Evolutionary conservation across 2,113 vertebrate species (phyloP), one percentile per base, ranked within the genome.

Genomic region (Dipodomys merriami): DNA sequence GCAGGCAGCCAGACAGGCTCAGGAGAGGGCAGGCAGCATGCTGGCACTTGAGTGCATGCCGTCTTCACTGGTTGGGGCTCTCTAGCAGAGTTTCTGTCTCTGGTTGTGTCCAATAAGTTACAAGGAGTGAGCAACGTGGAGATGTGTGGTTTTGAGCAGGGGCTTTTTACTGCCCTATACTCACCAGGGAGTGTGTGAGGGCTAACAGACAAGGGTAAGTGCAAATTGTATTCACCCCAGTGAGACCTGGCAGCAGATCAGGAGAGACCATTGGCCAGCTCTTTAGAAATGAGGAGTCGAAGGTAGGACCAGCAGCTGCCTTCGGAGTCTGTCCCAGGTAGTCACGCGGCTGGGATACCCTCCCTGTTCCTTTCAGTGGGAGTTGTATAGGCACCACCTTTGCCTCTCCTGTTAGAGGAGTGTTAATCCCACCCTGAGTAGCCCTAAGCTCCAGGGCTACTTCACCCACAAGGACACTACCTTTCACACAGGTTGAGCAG

Each of bases 271-370:
- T 71, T 29, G 15, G 53, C 53, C 53, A 57, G 12, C 53, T 57
- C 73, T 57, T 71, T 67, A 62, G 84, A 79, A 44, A n/a, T 8
- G 60, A 46, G 22, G 6, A 16, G 2, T 10, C 27, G 30, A 9
- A n/a, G 23, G 15, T n/a, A 10, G 35, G 53, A 1, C 2, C 0
- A n/a, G 10, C 18, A 9, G 49, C n/a, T 7, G 5, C 35, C 67
- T 76, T 12, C 68, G 64, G 35, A 57, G 5, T 35, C 25, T 72
- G 39, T 35, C 1, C 30, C n/a, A 68, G 35, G 44, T 30, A 7
- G 30, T 13, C 2, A 85, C 19, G 69, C 1, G 3, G 19, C 27
- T 12, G 1, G 27, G 62, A 35, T 1, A 49, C 6, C 16, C 20
- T 15, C 19, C 60, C 35, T 9, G 57, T 57, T 30, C 22, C 88